A percentile compares a stretch with the other conserved stretches of the same genome.
Conservation (phyloP, 1,140 invertebrate species). For the Drosophila pachea region DNA sequence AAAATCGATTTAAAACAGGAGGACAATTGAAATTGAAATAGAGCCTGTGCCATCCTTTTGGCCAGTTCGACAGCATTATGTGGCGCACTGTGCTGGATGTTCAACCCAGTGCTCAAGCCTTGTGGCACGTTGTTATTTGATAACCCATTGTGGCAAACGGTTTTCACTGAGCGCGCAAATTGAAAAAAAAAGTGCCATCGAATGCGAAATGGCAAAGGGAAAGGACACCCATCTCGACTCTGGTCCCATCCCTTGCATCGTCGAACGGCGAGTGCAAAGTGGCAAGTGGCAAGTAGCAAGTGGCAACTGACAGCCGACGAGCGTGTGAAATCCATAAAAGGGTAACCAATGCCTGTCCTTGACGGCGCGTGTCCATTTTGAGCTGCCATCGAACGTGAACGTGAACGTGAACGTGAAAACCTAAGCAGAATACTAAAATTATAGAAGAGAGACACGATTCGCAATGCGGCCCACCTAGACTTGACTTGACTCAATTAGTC, state of each 20-base stretch:
- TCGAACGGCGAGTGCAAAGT: not conserved
- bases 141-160: conserved; percentile 72
- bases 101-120: conserved; percentile 38
- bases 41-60: conserved; percentile 40
- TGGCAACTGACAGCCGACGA: conserved; percentile 45
- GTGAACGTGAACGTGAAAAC: conserved; percentile 25
- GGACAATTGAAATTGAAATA: conserved; percentile 74
- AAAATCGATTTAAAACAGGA: conserved; percentile 76
- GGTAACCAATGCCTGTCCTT: conserved; percentile 9
- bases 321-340: conserved; percentile 47
- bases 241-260: conserved; percentile 16
- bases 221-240: conserved; percentile 9
- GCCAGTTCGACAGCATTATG: conserved; percentile 44
- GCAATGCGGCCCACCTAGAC: conserved; percentile 21
- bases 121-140: conserved; percentile 73
- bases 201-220: conserved; percentile 52
- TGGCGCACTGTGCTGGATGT: conserved; percentile 29
- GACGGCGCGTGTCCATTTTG: conserved; percentile 30
- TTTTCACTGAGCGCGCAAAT: conserved; percentile 58
- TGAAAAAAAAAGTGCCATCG: conserved; percentile 62
- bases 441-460: not conserved
- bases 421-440: conserved; percentile 40
- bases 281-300: conserved; percentile 26
- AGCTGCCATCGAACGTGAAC: conserved; percentile 34
- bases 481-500: conserved; percentile 37